phyloP scores from a whole-genome alignment of 2,888 invertebrate species.

The Callinectes sapidus region DNA sequence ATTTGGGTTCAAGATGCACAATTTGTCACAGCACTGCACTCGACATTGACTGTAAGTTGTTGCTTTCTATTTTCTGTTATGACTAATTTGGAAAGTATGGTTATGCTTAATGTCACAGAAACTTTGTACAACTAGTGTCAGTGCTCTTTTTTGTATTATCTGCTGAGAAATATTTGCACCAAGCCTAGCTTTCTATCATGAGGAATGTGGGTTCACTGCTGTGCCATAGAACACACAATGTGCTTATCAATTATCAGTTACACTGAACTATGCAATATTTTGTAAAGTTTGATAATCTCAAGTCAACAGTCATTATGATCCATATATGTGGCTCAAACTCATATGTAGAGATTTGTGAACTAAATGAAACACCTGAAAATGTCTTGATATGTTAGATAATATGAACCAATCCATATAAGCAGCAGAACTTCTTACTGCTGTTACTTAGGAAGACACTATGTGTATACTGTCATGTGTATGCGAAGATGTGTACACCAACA shows the following conservation, averaged over 20 bases:
- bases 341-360: background rate
- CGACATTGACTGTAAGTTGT: conserved; percentile 47
- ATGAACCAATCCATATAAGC: background rate
- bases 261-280: conserved; percentile 30
- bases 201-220: background rate
- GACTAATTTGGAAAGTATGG: conserved; percentile 49
- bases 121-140: background rate
- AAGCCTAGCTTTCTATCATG: background rate
- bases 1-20: conserved; percentile 64
- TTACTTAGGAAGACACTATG: background rate
- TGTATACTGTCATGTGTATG: background rate
- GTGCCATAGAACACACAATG: background rate
- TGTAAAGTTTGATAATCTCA: background rate
- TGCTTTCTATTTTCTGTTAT: conserved; percentile 47
- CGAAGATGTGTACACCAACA: background rate
- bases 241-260: background rate
- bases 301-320: background rate
- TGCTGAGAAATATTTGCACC: background rate
- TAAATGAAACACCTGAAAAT: background rate
- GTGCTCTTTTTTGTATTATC: background rate
- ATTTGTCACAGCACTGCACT: conserved; percentile 24
- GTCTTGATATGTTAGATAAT: background rate
- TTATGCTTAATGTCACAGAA: conserved; percentile 38
- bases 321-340: background rate
- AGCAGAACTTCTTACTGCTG: background rate